phyloP scores from a whole-genome alignment of 2,113 vertebrate genomes.

The Collichthys lucidus region DNA sequence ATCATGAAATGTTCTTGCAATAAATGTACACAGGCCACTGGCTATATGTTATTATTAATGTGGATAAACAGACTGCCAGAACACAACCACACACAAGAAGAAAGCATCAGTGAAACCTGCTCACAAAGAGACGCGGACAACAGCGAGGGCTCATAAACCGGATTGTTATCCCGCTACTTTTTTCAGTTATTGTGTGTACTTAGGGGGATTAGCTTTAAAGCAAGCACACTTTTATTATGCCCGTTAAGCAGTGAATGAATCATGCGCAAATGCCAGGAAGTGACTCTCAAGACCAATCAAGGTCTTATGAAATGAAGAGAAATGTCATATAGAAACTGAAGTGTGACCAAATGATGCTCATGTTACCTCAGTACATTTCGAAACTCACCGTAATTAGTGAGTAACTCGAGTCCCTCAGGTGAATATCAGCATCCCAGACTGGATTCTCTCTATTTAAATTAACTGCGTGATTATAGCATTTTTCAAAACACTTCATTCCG shows the following conservation, averaged over 20 bases:
- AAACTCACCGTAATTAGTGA: background rate
- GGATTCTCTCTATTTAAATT: background rate
- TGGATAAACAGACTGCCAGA: background rate
- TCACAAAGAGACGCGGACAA: constrained; percentile 27
- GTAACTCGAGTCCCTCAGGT: background rate
- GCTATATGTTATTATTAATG: background rate
- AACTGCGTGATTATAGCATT: background rate
- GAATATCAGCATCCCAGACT: background rate
- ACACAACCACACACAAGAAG: background rate
- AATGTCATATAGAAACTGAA: constrained; percentile 47
- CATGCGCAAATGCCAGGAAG: constrained; percentile 65
- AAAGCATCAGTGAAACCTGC: constrained; percentile 2
- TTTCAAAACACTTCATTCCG: background rate
- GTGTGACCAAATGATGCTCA: constrained; percentile 11
- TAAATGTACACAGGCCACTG: background rate
- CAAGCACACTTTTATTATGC: constrained; percentile 43
- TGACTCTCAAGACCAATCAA: constrained; percentile 50
- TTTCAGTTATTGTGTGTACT: constrained; percentile 63
- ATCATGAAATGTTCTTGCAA: background rate
- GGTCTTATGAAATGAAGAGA: constrained; percentile 38
- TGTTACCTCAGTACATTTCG: background rate
- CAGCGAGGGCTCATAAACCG: constrained; percentile 40
- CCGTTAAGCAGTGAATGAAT: constrained; percentile 50
- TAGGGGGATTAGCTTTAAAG: constrained; percentile 63
- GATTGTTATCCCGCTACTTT: constrained; percentile 50